phyloP scores from a whole-genome alignment of 2,797 vertebrate species.

The Bradypodion pumilum region DNA sequence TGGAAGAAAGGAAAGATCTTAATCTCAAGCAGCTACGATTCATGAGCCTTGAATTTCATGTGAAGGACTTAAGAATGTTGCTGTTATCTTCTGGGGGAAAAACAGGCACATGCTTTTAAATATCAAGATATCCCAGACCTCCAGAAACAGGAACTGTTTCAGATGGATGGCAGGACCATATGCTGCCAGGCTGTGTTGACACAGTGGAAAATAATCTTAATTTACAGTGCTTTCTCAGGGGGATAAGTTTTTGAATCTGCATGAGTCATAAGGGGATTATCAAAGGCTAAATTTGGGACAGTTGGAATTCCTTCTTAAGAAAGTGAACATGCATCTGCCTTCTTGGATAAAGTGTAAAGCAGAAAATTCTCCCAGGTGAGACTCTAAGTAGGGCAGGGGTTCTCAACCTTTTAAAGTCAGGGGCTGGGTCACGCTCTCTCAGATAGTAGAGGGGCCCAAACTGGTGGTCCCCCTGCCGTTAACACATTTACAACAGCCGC shows the following conservation, averaged over 20 bases:
- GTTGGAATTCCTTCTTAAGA: constrained; percentile 6
- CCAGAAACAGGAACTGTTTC: background rate
- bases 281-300: background rate
- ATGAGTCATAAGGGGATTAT: constrained; percentile 21
- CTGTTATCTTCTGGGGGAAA: background rate
- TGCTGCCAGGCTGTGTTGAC: background rate
- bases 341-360: background rate
- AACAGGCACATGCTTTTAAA: background rate
- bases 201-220: background rate
- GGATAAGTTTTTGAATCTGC: background rate
- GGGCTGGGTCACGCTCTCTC: too few relatives aligned
- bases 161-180: background rate
- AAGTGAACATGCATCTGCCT: background rate
- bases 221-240: background rate
- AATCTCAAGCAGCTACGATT: background rate
- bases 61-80: background rate
- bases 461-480: too few relatives aligned
- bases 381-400: constrained; percentile 3
- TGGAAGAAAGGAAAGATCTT: background rate
- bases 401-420: too few relatives aligned
- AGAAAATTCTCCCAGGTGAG: background rate
- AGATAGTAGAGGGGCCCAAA: too few relatives aligned
- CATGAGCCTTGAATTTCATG: background rate
- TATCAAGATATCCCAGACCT: background rate
- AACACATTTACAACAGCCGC: too few relatives aligned